These are phyloP conservation scores for Carassius carassius DNA, from an alignment of 2,113 vertebrate genomes.

Conservation along the genomic window DNA sequence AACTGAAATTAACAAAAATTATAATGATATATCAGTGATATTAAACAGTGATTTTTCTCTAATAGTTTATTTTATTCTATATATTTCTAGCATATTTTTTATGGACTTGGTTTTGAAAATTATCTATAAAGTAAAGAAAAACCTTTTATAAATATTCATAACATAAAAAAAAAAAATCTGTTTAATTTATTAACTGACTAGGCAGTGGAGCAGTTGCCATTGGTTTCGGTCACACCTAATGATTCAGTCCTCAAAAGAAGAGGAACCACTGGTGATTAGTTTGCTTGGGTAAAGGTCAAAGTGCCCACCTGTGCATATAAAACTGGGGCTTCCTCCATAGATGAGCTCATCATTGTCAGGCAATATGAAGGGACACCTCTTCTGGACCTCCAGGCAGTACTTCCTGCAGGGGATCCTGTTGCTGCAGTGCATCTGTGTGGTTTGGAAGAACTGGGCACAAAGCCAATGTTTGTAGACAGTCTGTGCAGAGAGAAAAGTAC, in stretches of 20 bases:
- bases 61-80: too few relatives aligned
- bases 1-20: too few relatives aligned
- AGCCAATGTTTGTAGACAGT: slow-evolving; percentile 99
- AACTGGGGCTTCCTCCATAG: slow-evolving; percentile 98
- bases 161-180: too few relatives aligned
- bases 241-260: not conserved
- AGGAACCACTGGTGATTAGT: not conserved
- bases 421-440: slow-evolving; percentile 96
- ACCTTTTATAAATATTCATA: too few relatives aligned
- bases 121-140: too few relatives aligned
- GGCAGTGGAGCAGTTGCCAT: not conserved
- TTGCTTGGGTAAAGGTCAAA: not conserved
- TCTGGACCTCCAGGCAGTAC: slow-evolving; percentile 99
- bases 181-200: not conserved
- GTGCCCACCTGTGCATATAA: slow-evolving; percentile 96
- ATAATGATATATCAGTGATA: too few relatives aligned
- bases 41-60: too few relatives aligned
- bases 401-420: slow-evolving; percentile 97
- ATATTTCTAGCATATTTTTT: too few relatives aligned
- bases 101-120: too few relatives aligned
- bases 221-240: not conserved
- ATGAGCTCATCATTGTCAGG: slow-evolving; percentile 99
- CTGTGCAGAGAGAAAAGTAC: slow-evolving; percentile 72
- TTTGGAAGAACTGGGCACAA: slow-evolving; percentile 99
- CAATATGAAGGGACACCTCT: slow-evolving; percentile 96